These are phyloP conservation scores for Rhingia rostrata DNA, from an alignment of 2,888 invertebrate species.

Conservation along the genomic window DNA sequence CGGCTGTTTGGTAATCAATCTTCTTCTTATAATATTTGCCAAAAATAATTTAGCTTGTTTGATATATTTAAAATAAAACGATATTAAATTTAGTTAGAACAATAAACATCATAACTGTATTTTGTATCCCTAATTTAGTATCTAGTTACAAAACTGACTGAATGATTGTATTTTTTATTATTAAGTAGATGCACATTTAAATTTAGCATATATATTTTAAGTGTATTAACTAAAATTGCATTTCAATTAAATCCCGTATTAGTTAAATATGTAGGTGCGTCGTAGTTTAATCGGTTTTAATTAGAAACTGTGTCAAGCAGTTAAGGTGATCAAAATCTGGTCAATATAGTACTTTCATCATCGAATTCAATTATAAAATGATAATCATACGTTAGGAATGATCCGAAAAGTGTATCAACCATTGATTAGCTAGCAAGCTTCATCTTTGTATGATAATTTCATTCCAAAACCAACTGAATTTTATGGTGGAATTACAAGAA, in stretches of 20 bases:
- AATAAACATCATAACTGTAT: conserved; percentile 1
- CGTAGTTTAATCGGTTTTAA: conserved; percentile 1
- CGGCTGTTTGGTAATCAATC: no score
- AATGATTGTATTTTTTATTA: conserved; percentile 19
- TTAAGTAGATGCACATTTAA: conserved; percentile 17
- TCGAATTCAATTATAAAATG: neutral
- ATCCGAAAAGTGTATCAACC: no score
- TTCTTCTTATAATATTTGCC: no score
- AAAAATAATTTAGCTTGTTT: no score
- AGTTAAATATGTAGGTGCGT: neutral
- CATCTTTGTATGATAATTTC: neutral
- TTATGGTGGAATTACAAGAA: neutral
- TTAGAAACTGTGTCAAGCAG: neutral
- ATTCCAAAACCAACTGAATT: neutral
- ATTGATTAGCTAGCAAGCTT: no score
- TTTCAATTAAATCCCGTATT: neutral
- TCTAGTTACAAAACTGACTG: conserved; percentile 39
- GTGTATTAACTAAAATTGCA: conserved; percentile 1
- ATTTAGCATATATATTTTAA: conserved; percentile 10
- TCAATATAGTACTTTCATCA: neutral
- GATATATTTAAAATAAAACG: neutral
- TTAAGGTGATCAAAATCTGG: neutral
- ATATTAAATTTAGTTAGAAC: conserved; percentile 15
- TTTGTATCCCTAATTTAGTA: conserved; percentile 2
- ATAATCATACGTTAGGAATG: no score